phyloP scores from a whole-genome alignment of 2,888 invertebrate species.

The Calliscelio sp. region DNA sequence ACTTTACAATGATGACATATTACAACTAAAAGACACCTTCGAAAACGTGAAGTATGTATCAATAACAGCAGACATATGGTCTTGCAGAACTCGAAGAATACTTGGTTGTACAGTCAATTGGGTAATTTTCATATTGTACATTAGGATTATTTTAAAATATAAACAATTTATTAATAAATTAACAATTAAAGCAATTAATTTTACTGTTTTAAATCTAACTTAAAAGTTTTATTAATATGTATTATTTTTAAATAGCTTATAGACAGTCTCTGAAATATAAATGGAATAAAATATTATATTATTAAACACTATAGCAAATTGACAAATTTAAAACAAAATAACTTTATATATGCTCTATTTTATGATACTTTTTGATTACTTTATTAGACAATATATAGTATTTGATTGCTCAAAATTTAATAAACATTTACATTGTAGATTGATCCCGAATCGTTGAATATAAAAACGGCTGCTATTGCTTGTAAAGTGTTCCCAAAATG shows the following conservation, averaged over 20 bases:
- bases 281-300: no score
- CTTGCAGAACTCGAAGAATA: neutral
- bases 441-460: neutral
- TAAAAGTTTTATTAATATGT: no score
- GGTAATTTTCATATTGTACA: slow-evolving; percentile 24
- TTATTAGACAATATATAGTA: no score
- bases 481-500: neutral
- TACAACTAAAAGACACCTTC: neutral
- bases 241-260: no score
- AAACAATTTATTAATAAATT: no score
- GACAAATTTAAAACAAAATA: no score
- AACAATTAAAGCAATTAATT: no score
- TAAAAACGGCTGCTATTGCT: slow-evolving; percentile 8
- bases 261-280: no score
- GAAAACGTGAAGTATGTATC: neutral
- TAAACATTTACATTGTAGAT: neutral
- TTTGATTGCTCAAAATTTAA: neutral
- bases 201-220: no score
- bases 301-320: no score
- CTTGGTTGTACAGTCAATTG: slow-evolving; percentile 24
- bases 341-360: slow-evolving; percentile 2
- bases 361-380: neutral
- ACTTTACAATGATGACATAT: no score
- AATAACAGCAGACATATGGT: slow-evolving; percentile 27
- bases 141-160: slow-evolving; percentile 1